Conservation (phyloP, 2,888 invertebrate species). For the Pyrrhosoma nymphula region DNA sequence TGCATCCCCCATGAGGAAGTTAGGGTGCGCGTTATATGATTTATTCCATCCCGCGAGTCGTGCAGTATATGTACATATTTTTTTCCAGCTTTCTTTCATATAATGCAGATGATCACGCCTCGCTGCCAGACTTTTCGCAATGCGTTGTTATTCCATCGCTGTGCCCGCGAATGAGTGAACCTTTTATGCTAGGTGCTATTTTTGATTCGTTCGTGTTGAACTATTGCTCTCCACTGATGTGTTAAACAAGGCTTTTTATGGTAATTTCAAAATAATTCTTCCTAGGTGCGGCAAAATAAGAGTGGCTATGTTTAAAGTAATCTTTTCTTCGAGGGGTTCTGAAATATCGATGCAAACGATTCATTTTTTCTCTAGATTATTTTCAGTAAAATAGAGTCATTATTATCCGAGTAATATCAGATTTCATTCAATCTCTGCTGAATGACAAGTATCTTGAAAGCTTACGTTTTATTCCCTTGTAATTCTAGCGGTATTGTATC, state of each 20-base stretch:
- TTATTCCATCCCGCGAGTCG: constrained; percentile 16
- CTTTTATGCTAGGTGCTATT: background rate
- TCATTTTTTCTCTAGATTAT: too few relatives aligned
- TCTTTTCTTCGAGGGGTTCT: too few relatives aligned
- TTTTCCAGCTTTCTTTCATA: background rate
- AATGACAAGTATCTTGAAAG: too few relatives aligned
- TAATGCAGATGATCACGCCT: background rate
- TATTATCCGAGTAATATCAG: too few relatives aligned
- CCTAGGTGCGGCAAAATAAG: too few relatives aligned
- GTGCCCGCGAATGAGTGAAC: background rate
- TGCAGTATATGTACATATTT: background rate
- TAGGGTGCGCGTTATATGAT: background rate
- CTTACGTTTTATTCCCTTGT: too few relatives aligned
- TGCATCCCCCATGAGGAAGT: background rate
- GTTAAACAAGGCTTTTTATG: background rate
- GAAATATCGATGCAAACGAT: too few relatives aligned
- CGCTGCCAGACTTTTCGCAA: background rate
- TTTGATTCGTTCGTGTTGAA: background rate
- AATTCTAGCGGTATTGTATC: too few relatives aligned
- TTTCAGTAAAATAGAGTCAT: too few relatives aligned
- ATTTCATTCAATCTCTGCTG: too few relatives aligned
- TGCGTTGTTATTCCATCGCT: background rate
- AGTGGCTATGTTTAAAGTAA: too few relatives aligned
- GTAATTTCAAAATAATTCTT: background rate
- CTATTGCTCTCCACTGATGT: background rate